These are phyloP conservation scores for Ichneumoninae sp. DNA, from an alignment of 2,888 invertebrate species.

Conservation along the genomic window DNA sequence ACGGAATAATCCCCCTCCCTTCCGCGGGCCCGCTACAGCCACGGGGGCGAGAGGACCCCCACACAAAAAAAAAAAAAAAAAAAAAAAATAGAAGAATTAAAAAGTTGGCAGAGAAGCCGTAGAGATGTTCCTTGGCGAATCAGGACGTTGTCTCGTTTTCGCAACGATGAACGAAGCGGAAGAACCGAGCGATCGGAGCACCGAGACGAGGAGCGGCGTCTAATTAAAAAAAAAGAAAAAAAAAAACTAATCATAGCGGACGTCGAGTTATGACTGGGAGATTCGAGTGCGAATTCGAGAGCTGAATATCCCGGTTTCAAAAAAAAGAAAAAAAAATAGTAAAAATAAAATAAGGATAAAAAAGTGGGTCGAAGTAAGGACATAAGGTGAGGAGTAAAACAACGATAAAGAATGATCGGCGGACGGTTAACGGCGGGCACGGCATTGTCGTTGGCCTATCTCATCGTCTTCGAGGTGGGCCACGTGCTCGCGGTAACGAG, in stretches of 20 bases:
- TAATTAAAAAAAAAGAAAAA: conserved; percentile 14
- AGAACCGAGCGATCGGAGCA: conserved; percentile 17
- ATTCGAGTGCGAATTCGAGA: conserved; percentile 35
- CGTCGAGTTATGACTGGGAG: conserved; percentile 50
- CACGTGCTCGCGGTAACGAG: conserved; percentile 82
- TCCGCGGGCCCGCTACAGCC: background rate
- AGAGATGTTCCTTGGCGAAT: conserved; percentile 55
- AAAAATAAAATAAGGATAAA: background rate
- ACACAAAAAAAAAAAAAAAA: background rate
- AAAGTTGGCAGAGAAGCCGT: conserved; percentile 36
- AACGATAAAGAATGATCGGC: conserved; percentile 52
- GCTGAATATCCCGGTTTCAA: background rate
- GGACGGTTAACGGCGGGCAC: conserved; percentile 54
- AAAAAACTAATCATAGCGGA: conserved; percentile 8
- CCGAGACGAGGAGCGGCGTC: conserved; percentile 29
- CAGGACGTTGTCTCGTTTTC: conserved; percentile 51
- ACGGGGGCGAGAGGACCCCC: conserved; percentile 21
- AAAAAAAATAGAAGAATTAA: conserved; percentile 2
- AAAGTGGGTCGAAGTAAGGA: conserved; percentile 3
- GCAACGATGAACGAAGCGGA: conserved; percentile 37
- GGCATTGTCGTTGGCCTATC: conserved; percentile 54
- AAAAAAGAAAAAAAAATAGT: background rate
- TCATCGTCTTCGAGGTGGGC: conserved; percentile 66
- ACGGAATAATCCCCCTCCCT: conserved; percentile 47
- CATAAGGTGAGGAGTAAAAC: conserved; percentile 15